Evolutionary conservation across 2,797 vertebrate species (phyloP).

Genomic region (Hypotaenidia okinawae): DNA sequence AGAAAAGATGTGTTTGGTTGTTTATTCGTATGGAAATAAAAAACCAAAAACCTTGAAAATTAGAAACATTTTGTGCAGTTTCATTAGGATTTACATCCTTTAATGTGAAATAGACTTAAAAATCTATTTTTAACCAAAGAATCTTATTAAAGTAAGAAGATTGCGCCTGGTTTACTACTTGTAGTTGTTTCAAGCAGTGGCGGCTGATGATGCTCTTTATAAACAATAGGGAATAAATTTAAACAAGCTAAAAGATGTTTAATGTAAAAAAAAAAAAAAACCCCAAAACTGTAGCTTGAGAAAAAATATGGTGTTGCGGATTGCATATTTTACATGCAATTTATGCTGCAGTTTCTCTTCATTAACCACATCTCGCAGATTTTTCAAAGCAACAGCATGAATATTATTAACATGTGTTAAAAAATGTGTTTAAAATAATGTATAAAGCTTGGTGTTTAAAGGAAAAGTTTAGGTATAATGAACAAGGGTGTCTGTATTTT

Average conservation of each 20-base stretch:
- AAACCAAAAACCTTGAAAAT: conserved; percentile 54
- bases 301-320: conserved; percentile 73
- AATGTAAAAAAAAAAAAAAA: conserved; percentile 68
- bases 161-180: conserved; percentile 68
- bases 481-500: conserved; percentile 49
- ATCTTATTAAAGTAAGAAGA: conserved; percentile 78
- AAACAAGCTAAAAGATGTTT: conserved; percentile 76
- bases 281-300: conserved; percentile 29
- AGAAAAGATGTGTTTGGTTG: background rate
- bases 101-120: conserved; percentile 67
- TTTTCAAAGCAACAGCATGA: conserved; percentile 74
- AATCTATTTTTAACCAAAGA: conserved; percentile 75
- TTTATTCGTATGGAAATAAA: background rate
- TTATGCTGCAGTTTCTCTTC: conserved; percentile 80
- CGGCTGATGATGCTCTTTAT: conserved; percentile 72
- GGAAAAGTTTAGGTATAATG: conserved; percentile 70
- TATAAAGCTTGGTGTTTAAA: conserved; percentile 69
- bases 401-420: conserved; percentile 81
- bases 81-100: conserved; percentile 74
- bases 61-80: conserved; percentile 60
- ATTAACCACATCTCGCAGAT: conserved; percentile 78
- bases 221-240: conserved; percentile 77
- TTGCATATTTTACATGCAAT: conserved; percentile 78
- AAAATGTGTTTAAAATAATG: conserved; percentile 76
- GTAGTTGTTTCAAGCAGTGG: conserved; percentile 72